A percentile compares a stretch with the other conserved stretches of the same genome.
phyloP scores from a whole-genome alignment of 2,113 vertebrate genomes.

The Eudorcas thomsonii region DNA sequence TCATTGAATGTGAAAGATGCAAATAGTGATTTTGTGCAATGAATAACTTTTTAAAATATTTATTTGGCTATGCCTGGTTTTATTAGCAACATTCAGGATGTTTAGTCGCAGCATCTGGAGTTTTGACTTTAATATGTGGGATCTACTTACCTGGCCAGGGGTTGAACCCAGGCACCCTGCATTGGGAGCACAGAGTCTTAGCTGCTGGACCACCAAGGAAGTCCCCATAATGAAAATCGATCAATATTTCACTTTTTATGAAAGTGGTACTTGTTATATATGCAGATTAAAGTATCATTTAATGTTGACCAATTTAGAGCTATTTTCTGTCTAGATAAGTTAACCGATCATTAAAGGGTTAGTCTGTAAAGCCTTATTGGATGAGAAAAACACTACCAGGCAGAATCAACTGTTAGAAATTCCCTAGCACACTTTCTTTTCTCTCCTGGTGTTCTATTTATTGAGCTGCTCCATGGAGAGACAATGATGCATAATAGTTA shows the following conservation, averaged over 20 bases:
- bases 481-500: background rate
- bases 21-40: background rate
- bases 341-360: background rate
- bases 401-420: background rate
- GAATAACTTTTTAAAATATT: background rate
- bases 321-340: background rate
- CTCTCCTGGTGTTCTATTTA: background rate
- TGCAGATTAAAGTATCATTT: background rate
- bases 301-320: background rate
- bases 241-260: background rate
- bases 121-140: background rate
- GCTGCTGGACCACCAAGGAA: background rate
- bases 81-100: background rate
- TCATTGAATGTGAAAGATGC: background rate
- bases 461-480: background rate
- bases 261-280: background rate
- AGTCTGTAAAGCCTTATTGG: background rate
- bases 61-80: background rate
- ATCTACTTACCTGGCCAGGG: background rate
- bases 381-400: background rate
- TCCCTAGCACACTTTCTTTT: background rate
- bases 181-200: background rate
- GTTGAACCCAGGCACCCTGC: background rate
- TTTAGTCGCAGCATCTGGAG: background rate
- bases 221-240: background rate